These are phyloP conservation scores for Dione vanillae DNA, from an alignment of 2,888 invertebrate genomes.

Conservation along the genomic window DNA sequence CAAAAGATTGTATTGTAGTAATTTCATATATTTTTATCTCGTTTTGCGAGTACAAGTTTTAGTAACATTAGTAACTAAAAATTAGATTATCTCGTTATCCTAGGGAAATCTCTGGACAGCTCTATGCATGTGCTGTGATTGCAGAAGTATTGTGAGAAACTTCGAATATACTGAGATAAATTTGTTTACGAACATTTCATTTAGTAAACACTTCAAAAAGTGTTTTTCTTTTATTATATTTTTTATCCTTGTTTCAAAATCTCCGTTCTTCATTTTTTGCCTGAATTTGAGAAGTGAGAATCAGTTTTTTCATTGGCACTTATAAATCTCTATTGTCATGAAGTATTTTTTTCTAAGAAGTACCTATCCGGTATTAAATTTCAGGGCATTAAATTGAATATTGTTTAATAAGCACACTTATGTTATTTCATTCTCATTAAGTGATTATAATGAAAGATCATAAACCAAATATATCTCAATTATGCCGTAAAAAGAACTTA, in stretches of 20 bases:
- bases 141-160: constrained; percentile 9
- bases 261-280: no score
- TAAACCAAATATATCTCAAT: no score
- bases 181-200: background rate
- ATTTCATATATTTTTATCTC: no score
- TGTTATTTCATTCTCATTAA: no score
- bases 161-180: constrained; percentile 1
- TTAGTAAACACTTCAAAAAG: constrained; percentile 4
- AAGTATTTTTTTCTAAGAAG: no score
- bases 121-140: constrained; percentile 17
- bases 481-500: background rate
- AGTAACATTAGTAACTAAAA: constrained; percentile 19
- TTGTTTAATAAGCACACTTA: no score
- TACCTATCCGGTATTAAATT: no score
- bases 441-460: no score
- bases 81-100: constrained; percentile 29
- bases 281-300: no score
- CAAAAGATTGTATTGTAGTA: background rate
- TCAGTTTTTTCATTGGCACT: no score
- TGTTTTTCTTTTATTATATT: background rate
- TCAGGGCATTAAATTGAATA: no score
- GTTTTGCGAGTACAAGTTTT: background rate
- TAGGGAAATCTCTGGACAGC: constrained; percentile 19
- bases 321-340: no score
- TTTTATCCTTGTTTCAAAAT: background rate